Evolutionary conservation across 2,888 invertebrate species (phyloP).

Genomic region (Megalurothrips usitatus): DNA sequence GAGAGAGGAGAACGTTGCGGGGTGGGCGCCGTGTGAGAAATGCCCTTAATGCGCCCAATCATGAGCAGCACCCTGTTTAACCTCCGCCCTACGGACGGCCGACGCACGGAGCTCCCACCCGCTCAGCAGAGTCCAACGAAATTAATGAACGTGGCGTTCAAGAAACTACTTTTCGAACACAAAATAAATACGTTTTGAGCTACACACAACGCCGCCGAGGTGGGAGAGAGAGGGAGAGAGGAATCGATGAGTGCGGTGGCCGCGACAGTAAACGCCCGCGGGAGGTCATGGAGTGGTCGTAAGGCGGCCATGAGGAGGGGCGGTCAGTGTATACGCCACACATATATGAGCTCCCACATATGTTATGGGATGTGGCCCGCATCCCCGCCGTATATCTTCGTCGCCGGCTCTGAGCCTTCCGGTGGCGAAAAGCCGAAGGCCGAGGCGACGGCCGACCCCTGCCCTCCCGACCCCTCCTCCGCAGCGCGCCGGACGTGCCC

Average conservation of each 20-base stretch:
- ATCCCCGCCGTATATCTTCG: conserved; percentile 17
- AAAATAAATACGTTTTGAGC: too few species aligned
- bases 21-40: not conserved
- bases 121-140: too few species aligned
- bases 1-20: not conserved
- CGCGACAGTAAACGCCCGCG: not conserved
- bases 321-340: not conserved
- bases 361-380: not conserved
- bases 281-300: not conserved
- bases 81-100: too few species aligned
- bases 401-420: not conserved
- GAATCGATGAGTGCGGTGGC: not conserved
- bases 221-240: not conserved
- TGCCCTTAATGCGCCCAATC: not conserved
- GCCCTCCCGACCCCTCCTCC: not conserved
- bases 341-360: conserved; percentile 8
- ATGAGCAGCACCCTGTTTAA: not conserved
- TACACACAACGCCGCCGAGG: too few species aligned
- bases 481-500: not conserved
- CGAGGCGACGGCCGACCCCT: not conserved
- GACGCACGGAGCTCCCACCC: too few species aligned
- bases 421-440: not conserved
- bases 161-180: too few species aligned
- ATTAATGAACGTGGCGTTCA: too few species aligned
- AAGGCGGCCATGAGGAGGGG: not conserved